These are phyloP conservation scores for Sesia bembeciformis DNA, from an alignment of 2,888 invertebrate genomes.

Conservation along the genomic window DNA sequence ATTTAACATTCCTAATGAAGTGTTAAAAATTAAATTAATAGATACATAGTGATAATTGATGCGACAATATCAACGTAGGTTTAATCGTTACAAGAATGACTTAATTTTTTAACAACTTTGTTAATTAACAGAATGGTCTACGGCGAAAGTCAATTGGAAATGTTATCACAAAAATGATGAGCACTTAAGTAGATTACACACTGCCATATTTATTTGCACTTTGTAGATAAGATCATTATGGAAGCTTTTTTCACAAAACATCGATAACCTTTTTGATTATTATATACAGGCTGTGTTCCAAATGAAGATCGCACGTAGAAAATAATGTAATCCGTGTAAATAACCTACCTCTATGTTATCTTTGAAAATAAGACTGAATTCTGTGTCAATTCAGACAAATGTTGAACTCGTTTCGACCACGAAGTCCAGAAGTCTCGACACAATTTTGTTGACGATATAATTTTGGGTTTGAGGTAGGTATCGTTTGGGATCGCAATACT, in stretches of 20 bases:
- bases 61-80: conserved; percentile 66
- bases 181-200: background rate
- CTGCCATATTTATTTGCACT: background rate
- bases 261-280: background rate
- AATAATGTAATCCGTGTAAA: conserved; percentile 39
- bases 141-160: conserved; percentile 3
- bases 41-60: conserved; percentile 50
- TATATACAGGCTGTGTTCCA: background rate
- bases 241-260: background rate
- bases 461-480: too few relatives aligned
- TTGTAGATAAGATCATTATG: background rate
- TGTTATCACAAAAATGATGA: too few relatives aligned
- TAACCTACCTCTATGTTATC: conserved; percentile 56
- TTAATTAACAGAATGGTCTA: background rate
- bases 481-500: too few relatives aligned
- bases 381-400: conserved; percentile 66
- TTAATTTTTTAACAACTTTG: conserved; percentile 9
- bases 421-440: too few relatives aligned
- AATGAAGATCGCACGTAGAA: conserved; percentile 10
- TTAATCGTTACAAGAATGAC: conserved; percentile 35
- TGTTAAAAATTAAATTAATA: conserved; percentile 7
- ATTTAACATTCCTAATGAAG: conserved; percentile 12
- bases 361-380: conserved; percentile 70
- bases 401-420: background rate
- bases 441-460: too few relatives aligned